Evolutionary conservation across 2,888 invertebrate genomes (phyloP), one percentile per base, ranked within the genome.

Genomic region (Galeruca laticollis): DNA sequence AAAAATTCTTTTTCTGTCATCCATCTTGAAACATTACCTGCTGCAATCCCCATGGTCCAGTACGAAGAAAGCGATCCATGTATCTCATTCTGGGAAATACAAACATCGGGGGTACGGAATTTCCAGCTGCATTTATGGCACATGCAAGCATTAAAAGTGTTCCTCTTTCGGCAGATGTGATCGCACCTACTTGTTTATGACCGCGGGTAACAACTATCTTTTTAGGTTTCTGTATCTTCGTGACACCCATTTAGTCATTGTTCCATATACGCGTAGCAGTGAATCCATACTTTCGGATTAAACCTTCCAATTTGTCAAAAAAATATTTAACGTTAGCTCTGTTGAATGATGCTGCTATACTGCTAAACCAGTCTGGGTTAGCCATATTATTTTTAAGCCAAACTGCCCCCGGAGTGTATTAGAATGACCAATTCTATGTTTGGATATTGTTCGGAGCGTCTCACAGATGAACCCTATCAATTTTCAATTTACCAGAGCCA

Each of bases 1-100:
- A 5, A 49, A 49, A 78, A 59, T 73, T 80, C 62, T 13, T 77
- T 64, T 13, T 65, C 65, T 15, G 37, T 56, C 57, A 65, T 65
- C 57, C 59, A 65, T 18, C 43, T 31, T 11, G 57, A 65, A 33
- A 10, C n/a, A 51, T 56, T 65, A 1, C 20, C 65, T 31, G 47
- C 56, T 20, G 57, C 65, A 33, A 65, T 35, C 1, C 65, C 26
- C 18, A 2, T 56, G 65, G 57, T 31, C 57, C 65, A 57, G 20
- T 6, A n/a, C 59, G 40, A 43, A 57, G 37, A 40, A 65, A 65
- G 33, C 15, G 59, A 13, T 65, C 26, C 20, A 11, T 11, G 31
- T 1, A 47, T n/a, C 15, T 13, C n/a, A 47, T 15, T 47, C 47
- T 13, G 13, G 47, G 47, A 47, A 47, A 47, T 9, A 47, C 47